Conservation (phyloP, 2,797 vertebrate species). For the Enteromius argenteus region DNA sequence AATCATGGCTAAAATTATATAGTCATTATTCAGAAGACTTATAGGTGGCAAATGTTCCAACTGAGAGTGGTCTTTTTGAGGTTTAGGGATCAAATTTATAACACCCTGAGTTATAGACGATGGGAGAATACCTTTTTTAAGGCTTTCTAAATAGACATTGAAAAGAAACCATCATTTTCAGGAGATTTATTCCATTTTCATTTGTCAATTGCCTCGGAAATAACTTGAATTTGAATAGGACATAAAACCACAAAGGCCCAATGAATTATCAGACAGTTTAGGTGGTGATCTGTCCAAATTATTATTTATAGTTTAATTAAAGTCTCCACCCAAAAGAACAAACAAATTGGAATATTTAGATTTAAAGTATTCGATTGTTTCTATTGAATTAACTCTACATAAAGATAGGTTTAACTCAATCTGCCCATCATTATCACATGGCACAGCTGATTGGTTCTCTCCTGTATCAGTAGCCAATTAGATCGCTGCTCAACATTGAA, state of each 20-base stretch:
- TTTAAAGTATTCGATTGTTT: background rate
- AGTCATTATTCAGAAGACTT: background rate
- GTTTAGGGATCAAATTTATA: background rate
- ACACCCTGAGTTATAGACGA: background rate
- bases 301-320: background rate
- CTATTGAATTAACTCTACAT: no score
- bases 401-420: no score
- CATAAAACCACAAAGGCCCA: background rate
- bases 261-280: background rate
- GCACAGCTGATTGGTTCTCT: no score
- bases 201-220: background rate
- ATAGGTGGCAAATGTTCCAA: background rate
- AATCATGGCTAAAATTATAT: background rate
- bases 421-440: no score
- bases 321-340: background rate
- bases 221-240: background rate
- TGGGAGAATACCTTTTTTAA: background rate
- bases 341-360: background rate
- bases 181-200: background rate
- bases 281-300: background rate
- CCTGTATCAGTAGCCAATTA: no score
- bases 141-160: background rate
- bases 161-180: background rate
- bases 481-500: no score
- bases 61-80: background rate